A percentile compares a stretch with the other conserved stretches of the same genome.
Conservation (phyloP, 2,113 vertebrate species). For the Procapra przewalskii region DNA sequence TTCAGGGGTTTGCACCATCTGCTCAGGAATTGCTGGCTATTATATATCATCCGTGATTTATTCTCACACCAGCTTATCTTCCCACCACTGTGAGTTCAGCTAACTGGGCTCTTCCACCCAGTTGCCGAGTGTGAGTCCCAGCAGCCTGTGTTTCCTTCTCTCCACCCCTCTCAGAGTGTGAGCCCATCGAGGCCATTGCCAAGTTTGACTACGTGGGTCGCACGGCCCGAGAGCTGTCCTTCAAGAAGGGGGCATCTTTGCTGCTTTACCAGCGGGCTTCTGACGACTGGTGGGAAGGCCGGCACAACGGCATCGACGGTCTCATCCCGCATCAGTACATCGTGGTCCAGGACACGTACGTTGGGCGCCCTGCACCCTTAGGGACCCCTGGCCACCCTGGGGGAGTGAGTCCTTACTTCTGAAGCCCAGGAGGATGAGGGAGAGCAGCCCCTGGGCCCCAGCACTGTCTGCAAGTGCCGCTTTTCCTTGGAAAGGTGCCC, state of each 20-base stretch:
- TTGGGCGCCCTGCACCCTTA: slow-evolving; percentile 31
- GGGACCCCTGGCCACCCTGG: not conserved
- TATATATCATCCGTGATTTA: not conserved
- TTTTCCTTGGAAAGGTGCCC: not conserved
- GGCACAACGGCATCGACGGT: slow-evolving; percentile 91
- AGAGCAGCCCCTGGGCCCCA: not conserved
- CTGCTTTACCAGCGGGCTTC: slow-evolving; percentile 92
- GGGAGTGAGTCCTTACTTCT: not conserved
- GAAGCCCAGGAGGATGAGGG: not conserved
- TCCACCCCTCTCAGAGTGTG: slow-evolving; percentile 87
- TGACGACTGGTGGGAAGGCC: slow-evolving; percentile 97
- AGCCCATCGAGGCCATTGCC: slow-evolving; percentile 93
- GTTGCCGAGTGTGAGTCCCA: not conserved
- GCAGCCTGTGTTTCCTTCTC: not conserved
- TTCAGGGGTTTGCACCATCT: not conserved
- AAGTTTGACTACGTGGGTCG: slow-evolving; percentile 95
- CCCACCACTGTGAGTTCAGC: not conserved
- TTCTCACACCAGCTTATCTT: not conserved
- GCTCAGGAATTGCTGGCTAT: not conserved
- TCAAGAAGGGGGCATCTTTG: slow-evolving; percentile 94
- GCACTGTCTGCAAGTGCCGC: rapidly evolving
- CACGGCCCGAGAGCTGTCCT: slow-evolving; percentile 92
- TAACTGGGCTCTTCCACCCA: not conserved
- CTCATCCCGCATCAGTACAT: slow-evolving; percentile 97
- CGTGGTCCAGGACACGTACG: slow-evolving; percentile 94